A percentile compares a stretch with the other conserved stretches of the same genome.
Conservation (phyloP, 2,797 vertebrate genomes). For the Anomalospiza imberbis region DNA sequence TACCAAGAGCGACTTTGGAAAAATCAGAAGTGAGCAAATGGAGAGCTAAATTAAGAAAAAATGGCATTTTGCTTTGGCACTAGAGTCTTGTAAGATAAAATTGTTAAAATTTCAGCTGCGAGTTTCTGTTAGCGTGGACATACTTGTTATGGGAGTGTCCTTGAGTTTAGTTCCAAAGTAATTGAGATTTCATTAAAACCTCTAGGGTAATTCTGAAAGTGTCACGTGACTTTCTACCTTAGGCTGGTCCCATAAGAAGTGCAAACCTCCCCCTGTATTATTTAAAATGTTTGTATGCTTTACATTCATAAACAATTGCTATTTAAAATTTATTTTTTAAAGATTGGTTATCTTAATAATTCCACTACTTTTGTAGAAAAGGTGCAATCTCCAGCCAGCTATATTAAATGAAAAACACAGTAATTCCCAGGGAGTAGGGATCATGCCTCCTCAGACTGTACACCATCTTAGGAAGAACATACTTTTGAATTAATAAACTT, state of each 20-base stretch:
- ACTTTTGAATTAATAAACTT: neutral
- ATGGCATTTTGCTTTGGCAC: neutral
- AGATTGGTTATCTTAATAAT: neutral
- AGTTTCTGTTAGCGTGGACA: neutral
- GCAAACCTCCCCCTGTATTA: neutral
- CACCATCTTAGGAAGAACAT: neutral
- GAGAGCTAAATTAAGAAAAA: neutral
- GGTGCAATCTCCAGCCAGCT: neutral
- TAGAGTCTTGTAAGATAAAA: neutral
- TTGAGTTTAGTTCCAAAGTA: neutral
- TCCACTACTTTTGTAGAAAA: neutral
- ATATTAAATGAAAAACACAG: neutral
- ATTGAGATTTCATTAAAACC: neutral
- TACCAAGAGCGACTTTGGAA: neutral
- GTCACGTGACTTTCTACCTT: neutral
- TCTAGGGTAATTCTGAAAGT: neutral
- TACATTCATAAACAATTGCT: neutral
- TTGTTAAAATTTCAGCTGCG: neutral
- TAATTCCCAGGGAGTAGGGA: neutral
- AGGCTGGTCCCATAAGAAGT: neutral
- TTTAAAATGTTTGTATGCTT: accelerated
- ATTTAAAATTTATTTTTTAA: neutral
- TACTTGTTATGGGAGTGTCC: neutral
- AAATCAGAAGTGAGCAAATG: neutral
- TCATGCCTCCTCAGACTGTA: neutral